Percentiles rank a stretch among this genome's conserved stretches.
Evolutionary conservation across 2,113 vertebrate genomes (phyloP).

Genomic region (Pedionomus torquatus): DNA sequence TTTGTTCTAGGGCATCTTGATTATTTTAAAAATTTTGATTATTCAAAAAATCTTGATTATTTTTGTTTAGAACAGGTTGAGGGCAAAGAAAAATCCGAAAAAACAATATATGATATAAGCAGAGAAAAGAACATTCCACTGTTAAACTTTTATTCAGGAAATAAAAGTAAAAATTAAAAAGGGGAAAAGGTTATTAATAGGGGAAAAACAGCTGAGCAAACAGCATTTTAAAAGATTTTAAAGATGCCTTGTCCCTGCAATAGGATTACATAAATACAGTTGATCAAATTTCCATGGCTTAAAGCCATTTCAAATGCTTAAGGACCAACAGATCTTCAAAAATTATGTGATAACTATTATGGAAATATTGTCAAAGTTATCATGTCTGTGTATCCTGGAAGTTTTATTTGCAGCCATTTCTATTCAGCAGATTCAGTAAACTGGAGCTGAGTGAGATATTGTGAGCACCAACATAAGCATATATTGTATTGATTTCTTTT

Average conservation of each 20-base stretch:
- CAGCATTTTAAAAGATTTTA: background rate
- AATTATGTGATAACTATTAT: background rate
- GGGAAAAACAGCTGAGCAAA: background rate
- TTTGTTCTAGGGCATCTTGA: background rate
- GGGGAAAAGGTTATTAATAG: background rate
- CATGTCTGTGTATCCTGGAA: background rate
- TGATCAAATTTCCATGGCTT: background rate
- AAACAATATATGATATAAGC: background rate
- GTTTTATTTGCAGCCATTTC: background rate
- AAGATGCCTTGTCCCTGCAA: background rate
- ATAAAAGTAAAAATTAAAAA: background rate
- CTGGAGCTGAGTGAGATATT: background rate
- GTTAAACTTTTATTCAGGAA: background rate
- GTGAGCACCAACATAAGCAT: background rate
- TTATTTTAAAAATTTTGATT: background rate
- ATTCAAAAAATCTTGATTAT: background rate
- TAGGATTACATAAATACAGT: background rate
- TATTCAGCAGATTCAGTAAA: background rate
- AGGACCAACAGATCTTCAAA: background rate
- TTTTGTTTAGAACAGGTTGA: background rate
- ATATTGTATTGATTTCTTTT: conserved; percentile 14
- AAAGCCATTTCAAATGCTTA: background rate
- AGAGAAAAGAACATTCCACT: background rate
- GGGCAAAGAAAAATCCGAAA: background rate
- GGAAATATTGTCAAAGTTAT: background rate